Evolutionary conservation across 2,888 invertebrate species (phyloP), one percentile per base, ranked within the genome.

Genomic region (Nycteola revayana): DNA sequence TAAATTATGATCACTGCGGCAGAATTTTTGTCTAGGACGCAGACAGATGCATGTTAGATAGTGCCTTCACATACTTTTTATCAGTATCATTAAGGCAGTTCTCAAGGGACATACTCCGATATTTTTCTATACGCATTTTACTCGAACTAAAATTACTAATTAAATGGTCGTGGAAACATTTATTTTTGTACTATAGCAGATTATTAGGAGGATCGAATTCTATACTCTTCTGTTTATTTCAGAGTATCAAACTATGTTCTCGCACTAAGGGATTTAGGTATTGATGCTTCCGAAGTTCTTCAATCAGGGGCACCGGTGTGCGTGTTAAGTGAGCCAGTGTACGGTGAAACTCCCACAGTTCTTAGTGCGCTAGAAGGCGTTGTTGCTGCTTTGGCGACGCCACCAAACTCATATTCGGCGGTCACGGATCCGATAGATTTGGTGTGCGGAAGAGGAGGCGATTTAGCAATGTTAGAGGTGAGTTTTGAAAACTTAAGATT

Each of bases 381-480:
- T 8, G 89, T 89, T 7, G 89, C 89, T 1, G 89, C 67, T 22
- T 56, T 75, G 52, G 95, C 94, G 1, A 93, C 94, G 0, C 95
- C 96, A 0, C 94, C 95, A 0, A 95, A 94, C 66, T 95, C 95
- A 0, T 95, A 94, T 64, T 94, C 94, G 0, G 94, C 94, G 0
- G 93, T 95, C 10, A 90, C 90, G 0, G 95, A 95, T 67, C 94
- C 95, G 0, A 94, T 95, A 2, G 95, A 95, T 60, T 79, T 95
- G 58, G 94, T 93, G n/a, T 94, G 93, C 54, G 93, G 93, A 3
- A 90, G 95, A 18, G 95, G 94, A 1, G 95, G 95, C 0, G 95
- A 95, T 67, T 78, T 94, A 3, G 89, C 91, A 7, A 93, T 95
- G 90, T 79, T 96, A 29, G 94, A 95, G 85, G 91, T 92, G n/a